Evolutionary conservation across 2,797 vertebrate genomes (phyloP).

Genomic region (Spinibarbus caldwelli): DNA sequence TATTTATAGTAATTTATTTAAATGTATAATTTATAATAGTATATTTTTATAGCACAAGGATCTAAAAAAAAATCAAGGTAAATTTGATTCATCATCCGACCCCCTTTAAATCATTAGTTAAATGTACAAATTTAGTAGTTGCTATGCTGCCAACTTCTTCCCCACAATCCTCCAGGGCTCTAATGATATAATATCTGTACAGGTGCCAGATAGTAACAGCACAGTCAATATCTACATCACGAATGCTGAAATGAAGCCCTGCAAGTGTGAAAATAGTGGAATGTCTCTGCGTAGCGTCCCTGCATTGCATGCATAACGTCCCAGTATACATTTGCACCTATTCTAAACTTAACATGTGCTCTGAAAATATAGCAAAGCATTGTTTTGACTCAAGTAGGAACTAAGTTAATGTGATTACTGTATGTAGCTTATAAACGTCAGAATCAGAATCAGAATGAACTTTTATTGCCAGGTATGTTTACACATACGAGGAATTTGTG

Average conservation of each 20-base stretch:
- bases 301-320: neutral
- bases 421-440: neutral
- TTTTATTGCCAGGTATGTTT: no score
- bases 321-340: neutral
- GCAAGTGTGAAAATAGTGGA: neutral
- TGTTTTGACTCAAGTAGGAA: neutral
- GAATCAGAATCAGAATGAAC: no score
- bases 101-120: neutral
- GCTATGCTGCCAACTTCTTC: neutral
- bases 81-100: neutral
- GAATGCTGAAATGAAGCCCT: neutral
- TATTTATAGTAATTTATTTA: neutral
- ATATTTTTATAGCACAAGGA: neutral
- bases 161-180: neutral
- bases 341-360: neutral
- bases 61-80: neutral
- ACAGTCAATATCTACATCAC: neutral
- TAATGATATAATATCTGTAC: neutral
- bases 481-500: no score
- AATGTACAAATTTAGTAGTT: neutral
- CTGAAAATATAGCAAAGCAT: constrained; percentile 6
- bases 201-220: constrained; percentile 14
- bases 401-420: neutral
- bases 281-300: neutral
- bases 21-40: no score